Percentiles rank a stretch among this genome's conserved stretches.
phyloP scores from a whole-genome alignment of 1,140 invertebrate species.

The Lamellibrachia luymesi region DNA sequence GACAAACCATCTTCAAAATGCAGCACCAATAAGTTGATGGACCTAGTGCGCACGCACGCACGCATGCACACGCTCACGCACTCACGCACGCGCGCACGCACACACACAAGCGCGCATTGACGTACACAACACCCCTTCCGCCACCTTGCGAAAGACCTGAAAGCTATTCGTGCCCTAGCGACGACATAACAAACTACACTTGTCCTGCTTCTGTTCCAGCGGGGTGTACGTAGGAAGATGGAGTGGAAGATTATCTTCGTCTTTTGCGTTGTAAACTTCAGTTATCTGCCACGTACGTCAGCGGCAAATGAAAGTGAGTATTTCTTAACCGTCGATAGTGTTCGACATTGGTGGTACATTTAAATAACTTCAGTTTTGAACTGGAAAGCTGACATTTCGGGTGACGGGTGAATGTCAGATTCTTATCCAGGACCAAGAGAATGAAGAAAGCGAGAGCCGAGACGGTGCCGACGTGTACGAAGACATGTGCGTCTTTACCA shows the following conservation, averaged over 20 bases:
- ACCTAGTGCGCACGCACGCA: too few relatives aligned
- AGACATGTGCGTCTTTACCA: background rate
- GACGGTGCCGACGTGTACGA: background rate
- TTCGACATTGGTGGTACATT: background rate
- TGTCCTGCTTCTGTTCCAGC: background rate
- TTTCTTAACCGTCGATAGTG: background rate
- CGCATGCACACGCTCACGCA: too few relatives aligned
- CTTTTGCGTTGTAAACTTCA: background rate
- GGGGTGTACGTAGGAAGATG: background rate
- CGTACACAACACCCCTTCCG: background rate
- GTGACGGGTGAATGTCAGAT: background rate
- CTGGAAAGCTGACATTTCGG: background rate
- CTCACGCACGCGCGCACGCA: background rate
- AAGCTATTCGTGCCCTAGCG: background rate
- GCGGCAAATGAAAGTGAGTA: background rate
- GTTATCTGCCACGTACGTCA: background rate
- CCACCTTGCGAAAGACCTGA: background rate
- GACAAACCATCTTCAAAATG: too few relatives aligned
- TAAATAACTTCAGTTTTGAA: background rate
- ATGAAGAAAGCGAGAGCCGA: too few relatives aligned
- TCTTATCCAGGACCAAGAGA: background rate
- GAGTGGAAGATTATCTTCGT: background rate
- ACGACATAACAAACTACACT: background rate
- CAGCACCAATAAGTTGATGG: too few relatives aligned
- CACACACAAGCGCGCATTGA: background rate